Evolutionary conservation across 2,113 vertebrate species (phyloP), one percentile per base, ranked within the genome.

Genomic region (Hypomesus transpacificus): DNA sequence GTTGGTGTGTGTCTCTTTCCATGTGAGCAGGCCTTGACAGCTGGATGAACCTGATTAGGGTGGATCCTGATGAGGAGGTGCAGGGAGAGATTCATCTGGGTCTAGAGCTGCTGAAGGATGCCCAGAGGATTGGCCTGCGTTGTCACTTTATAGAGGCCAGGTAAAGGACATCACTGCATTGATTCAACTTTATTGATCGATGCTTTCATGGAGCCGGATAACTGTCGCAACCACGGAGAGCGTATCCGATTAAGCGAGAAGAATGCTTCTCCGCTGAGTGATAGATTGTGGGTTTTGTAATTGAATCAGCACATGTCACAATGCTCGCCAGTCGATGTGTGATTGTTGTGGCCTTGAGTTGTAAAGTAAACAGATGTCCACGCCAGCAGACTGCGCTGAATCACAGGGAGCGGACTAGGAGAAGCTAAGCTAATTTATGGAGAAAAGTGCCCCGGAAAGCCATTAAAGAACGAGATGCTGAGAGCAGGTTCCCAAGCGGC

Each of bases 121-220:
- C 59, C 2, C 85, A 85, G 21, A 90, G 85, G 0, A 83, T 84
- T 34, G 83, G 82, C 53, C 88, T 97, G 62, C 86, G 83, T 60
- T 96, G 95, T 70, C 93, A 92, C 17, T 86, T 97, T 78, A 89
- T 95, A 0, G 90, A 94, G 87, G 95, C 95, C 85, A 95, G 95
- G 95, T 95, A 63, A 63, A 26, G 3, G 26, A 11, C 2, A 18
- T 18, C 17, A 1, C 18, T 6, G 16, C 28, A 63, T 9, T n/a
- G 14, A 63, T 63, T 7, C 57, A 13, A 59, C 20, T 34, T 18
- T 34, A 61, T 46, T 7, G 8, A 11, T 11, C 39, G 39, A 9
- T 46, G 39, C 39, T 46, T 46, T 46, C 39, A 46, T 2, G 39
- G 8, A 46, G 39, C 39, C 7, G 39, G 39, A 46, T 4, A 34